A percentile compares a stretch with the other conserved stretches of the same genome.
Conservation (phyloP, 2,888 invertebrate genomes). For the Mimumesa dahlbomi region DNA sequence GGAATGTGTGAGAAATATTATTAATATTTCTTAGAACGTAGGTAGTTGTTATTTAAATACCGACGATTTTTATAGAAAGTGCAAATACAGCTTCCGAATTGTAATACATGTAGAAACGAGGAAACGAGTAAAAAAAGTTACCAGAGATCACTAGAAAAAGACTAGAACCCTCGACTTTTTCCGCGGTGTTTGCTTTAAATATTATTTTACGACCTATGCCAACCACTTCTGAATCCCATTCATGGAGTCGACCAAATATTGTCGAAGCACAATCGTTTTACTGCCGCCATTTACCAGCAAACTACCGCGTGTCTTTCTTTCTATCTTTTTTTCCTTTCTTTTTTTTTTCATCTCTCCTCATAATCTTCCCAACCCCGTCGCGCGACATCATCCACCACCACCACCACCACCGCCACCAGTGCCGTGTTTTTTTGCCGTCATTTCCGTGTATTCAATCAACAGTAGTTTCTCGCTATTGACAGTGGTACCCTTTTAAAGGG, state of each 20-base stretch:
- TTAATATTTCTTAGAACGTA: too few relatives aligned
- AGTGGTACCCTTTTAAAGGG: slow-evolving; percentile 63
- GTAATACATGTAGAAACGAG: background rate
- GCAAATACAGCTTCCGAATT: background rate
- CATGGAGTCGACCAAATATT: slow-evolving; percentile 71
- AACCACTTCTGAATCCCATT: slow-evolving; percentile 59
- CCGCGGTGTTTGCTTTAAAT: slow-evolving; percentile 69
- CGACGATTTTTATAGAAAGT: too few relatives aligned
- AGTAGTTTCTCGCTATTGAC: slow-evolving; percentile 65
- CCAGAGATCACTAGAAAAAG: slow-evolving; percentile 27
- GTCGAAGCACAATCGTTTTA: slow-evolving; percentile 68
- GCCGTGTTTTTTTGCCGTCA: slow-evolving; percentile 49
- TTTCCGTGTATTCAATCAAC: slow-evolving; percentile 66
- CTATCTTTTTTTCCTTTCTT: background rate
- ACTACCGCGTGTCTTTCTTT: slow-evolving; percentile 8
- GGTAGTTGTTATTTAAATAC: too few relatives aligned
- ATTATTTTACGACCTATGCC: slow-evolving; percentile 68
- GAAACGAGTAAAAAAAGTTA: slow-evolving; percentile 18
- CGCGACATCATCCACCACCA: slow-evolving; percentile 45
- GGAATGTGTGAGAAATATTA: too few relatives aligned
- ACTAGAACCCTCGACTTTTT: slow-evolving; percentile 49
- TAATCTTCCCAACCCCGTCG: slow-evolving; percentile 44
- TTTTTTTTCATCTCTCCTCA: slow-evolving; percentile 20
- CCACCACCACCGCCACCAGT: too few relatives aligned
- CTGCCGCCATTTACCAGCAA: slow-evolving; percentile 53